Evolutionary conservation across 2,888 invertebrate genomes (phyloP).

Genomic region (Eupithecia subumbrata): DNA sequence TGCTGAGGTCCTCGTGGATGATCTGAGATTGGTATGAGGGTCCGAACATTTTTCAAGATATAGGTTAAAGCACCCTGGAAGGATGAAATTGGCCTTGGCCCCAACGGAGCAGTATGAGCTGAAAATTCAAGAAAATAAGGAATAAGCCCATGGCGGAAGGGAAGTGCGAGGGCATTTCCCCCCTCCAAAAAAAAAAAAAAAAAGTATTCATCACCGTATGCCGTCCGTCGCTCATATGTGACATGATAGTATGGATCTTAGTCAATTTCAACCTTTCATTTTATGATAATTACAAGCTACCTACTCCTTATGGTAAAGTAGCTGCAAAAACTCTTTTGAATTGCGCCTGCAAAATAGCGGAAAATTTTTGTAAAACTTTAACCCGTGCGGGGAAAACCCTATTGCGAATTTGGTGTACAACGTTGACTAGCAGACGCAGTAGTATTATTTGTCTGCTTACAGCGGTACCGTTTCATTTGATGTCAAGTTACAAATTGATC

Average conservation of each 20-base stretch:
- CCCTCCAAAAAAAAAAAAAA: too few relatives aligned
- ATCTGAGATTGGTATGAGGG: constrained; percentile 56
- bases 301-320: neutral
- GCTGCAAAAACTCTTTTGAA: neutral
- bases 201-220: too few relatives aligned
- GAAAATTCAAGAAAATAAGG: neutral
- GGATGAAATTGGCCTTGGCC: neutral
- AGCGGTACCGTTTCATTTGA: neutral
- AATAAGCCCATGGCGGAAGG: too few relatives aligned
- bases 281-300: neutral
- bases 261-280: too few relatives aligned
- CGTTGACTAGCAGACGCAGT: too few relatives aligned
- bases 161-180: too few relatives aligned
- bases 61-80: neutral
- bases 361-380: neutral
- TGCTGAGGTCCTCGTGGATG: constrained; percentile 55
- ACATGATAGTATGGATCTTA: too few relatives aligned
- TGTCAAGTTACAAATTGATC: constrained; percentile 4
- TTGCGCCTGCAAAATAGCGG: neutral
- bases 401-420: neutral
- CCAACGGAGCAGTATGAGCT: neutral
- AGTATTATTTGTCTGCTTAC: neutral
- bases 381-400: neutral
- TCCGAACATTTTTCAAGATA: constrained; percentile 42
- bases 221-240: too few relatives aligned